Percentiles rank a stretch among this genome's conserved stretches.
Conservation (phyloP, 1,140 invertebrate species). For the Heliconius hermathena region DNA sequence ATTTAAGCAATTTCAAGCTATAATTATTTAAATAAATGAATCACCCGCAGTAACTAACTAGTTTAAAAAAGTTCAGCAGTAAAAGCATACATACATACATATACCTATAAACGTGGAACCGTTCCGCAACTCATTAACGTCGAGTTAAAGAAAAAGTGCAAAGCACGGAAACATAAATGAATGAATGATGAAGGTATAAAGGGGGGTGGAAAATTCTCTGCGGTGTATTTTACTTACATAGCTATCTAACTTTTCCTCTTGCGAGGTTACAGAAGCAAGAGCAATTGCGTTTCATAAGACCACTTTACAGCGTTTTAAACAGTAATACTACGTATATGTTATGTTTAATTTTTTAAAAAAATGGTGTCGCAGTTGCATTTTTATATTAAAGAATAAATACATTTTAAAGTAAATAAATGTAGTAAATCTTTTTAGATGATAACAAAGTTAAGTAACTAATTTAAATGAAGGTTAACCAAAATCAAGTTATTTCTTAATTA, state of each 20-base stretch:
- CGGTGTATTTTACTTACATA: conserved; percentile 25
- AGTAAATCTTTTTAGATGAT: background rate
- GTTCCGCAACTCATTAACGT: conserved; percentile 43
- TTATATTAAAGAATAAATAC: too few species aligned
- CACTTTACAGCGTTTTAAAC: conserved; percentile 13
- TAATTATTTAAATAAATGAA: background rate
- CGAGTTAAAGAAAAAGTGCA: conserved; percentile 37
- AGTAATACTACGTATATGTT: background rate
- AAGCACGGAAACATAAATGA: conserved; percentile 38
- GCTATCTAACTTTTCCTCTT: conserved; percentile 30
- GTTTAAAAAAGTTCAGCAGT: background rate
- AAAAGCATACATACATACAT: background rate
- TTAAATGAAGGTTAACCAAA: background rate
- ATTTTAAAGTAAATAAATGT: background rate
- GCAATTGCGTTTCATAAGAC: conserved; percentile 28
- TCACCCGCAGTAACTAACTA: background rate
- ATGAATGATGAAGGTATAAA: conserved; percentile 33
- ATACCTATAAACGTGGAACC: conserved; percentile 15
- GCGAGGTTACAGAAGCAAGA: conserved; percentile 29
- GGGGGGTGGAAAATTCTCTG: conserved; percentile 22
- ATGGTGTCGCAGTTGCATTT: background rate
- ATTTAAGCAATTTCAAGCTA: background rate
- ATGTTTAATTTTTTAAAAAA: background rate
- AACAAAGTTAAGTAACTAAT: background rate
- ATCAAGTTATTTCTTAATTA: background rate